Evolutionary conservation across 2,888 invertebrate genomes (phyloP), one percentile per base, ranked within the genome.

Genomic region (Athripsodes cinereus): DNA sequence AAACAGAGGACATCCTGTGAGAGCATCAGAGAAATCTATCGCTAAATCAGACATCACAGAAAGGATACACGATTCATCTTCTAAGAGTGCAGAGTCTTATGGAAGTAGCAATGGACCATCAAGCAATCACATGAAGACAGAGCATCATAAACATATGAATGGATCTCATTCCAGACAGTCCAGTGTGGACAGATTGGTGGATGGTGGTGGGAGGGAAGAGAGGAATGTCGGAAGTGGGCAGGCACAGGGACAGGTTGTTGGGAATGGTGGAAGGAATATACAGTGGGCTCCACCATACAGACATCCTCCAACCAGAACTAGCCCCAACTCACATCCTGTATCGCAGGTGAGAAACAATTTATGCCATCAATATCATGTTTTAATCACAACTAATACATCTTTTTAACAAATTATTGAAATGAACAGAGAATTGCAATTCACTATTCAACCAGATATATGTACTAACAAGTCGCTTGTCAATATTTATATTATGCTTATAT

Each of bases 21-120:
- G 78, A n/a, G 68, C 77, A 1, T 75, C 79, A 0, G 76, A 79
- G 66, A 78, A 78, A 65, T 80, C 78, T 0, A 55, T 79, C 20
- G 77, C 75, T 19, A 69, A 77, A 53, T 67, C 68, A 59, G 78
- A 77, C 22, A 72, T 74, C 46, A 65, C 74, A n/a, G 78, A 76
- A 57, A 67, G 74, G 44, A 74, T 74, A 6, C 74, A 76, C 62
- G 69, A 74, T 55, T 66, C 69, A 18, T 73, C 75, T 48, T 72
- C 72, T n/a, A 68, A 69, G 46, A 53, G 22, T 21, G 19, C 35
- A 5, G 64, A 64, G 26, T 22, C 55, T 8, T 52, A 58, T 18
- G 40, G 48, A 1, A 56, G 26, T 19, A 55, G 22, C 40, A 59
- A 57, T 16, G 57, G 59, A 13, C 58, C 59, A 3, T 13, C 26